Conservation (phyloP, 92 coral and sea anemone species). For the Micromussa lordhowensis region DNA sequence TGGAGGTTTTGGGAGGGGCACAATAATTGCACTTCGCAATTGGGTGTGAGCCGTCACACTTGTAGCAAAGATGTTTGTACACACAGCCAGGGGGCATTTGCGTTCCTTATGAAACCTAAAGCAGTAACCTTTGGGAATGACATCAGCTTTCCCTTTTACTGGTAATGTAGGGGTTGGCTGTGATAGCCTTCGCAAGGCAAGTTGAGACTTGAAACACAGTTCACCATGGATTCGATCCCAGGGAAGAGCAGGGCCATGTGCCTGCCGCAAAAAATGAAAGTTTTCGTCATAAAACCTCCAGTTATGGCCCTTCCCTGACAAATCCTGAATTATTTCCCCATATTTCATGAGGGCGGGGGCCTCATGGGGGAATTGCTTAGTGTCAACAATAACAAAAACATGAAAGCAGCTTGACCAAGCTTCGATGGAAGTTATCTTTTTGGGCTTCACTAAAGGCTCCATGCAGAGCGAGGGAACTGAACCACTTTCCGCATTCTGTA, state of each 20-base stretch:
- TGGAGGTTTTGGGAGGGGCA: slow-evolving; percentile 10
- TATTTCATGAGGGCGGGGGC: slow-evolving; percentile 76
- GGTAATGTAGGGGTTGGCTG: background rate
- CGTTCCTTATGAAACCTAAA: slow-evolving; percentile 40
- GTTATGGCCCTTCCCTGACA: slow-evolving; percentile 63
- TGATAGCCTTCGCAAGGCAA: background rate
- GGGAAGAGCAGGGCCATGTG: slow-evolving; percentile 45
- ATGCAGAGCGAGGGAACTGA: slow-evolving; percentile 42
- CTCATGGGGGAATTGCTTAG: slow-evolving; percentile 57
- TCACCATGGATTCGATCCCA: slow-evolving; percentile 62
- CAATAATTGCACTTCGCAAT: slow-evolving; percentile 62
- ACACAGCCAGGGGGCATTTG: slow-evolving; percentile 51
- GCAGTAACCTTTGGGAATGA: slow-evolving; percentile 52
- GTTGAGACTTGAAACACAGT: slow-evolving; percentile 56
- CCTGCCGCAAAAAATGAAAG: slow-evolving; percentile 64
- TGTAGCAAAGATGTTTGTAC: slow-evolving; percentile 55
- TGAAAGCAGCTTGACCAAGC: slow-evolving; percentile 43
- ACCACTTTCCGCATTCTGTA: slow-evolving; percentile 32
- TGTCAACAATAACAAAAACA: slow-evolving; percentile 51
- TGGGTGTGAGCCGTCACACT: slow-evolving; percentile 60
- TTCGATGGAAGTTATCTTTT: slow-evolving; percentile 34
- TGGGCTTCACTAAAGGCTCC: slow-evolving; percentile 39
- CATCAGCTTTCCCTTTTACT: slow-evolving; percentile 15
- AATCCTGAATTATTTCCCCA: slow-evolving; percentile 59
- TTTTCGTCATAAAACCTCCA: slow-evolving; percentile 70